phyloP scores from a whole-genome alignment of 2,888 invertebrate genomes.

The Cataglyphis cursor region DNA sequence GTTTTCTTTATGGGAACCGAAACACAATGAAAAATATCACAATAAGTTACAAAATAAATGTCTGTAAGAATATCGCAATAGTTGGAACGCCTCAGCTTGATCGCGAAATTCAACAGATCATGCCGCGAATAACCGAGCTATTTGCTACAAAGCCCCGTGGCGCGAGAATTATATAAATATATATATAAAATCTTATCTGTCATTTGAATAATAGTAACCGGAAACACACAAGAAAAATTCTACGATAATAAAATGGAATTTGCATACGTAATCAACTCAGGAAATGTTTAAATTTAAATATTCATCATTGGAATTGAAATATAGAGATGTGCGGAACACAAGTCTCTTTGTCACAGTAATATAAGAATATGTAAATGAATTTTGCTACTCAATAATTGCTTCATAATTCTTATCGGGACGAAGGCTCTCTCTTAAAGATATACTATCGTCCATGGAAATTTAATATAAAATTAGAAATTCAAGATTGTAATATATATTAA shows the following conservation, averaged over 20 bases:
- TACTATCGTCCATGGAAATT: background rate
- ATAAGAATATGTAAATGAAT: conserved; percentile 47
- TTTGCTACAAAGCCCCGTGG: background rate
- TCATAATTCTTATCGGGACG: background rate
- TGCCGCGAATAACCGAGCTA: background rate
- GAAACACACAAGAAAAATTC: conserved; percentile 28
- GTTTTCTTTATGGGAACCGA: background rate
- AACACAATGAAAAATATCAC: background rate
- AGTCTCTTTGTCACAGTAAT: background rate
- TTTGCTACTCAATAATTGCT: conserved; percentile 7
- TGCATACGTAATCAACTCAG: conserved; percentile 32
- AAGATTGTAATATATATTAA: background rate
- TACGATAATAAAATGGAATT: conserved; percentile 38
- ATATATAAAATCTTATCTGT: conserved; percentile 12
- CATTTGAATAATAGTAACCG: background rate
- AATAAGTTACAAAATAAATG: background rate
- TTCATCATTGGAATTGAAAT: conserved; percentile 27
- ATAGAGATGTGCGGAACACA: background rate
- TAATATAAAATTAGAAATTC: conserved; percentile 31
- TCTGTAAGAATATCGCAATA: background rate
- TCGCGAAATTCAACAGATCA: background rate
- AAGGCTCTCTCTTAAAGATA: background rate
- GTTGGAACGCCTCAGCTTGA: background rate
- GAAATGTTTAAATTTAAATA: conserved; percentile 27
- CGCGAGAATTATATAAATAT: conserved; percentile 23